Percentiles rank a stretch among this genome's conserved stretches.
phyloP scores from a whole-genome alignment of 2,888 invertebrate species.

The Fissipunctia ypsillon region DNA sequence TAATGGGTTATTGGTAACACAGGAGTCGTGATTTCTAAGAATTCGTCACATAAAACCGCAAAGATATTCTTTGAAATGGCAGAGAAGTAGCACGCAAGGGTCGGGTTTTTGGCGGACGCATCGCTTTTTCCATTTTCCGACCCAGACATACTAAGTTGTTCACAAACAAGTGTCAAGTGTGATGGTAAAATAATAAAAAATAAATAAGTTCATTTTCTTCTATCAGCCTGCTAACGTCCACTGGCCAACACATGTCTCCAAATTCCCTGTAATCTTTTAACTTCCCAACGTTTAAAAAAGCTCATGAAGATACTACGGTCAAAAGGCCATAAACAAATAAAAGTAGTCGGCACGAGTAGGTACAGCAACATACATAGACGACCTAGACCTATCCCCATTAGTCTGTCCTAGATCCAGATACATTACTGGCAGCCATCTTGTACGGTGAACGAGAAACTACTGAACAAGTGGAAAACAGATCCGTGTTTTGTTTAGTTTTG shows the following conservation, averaged over 20 bases:
- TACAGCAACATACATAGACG: neutral
- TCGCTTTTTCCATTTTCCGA: neutral
- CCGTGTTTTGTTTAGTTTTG: constrained; percentile 51
- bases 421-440: constrained; percentile 54
- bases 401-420: constrained; percentile 45
- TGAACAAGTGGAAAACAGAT: constrained; percentile 30
- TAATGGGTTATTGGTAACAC: neutral
- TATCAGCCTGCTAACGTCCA: neutral
- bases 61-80: neutral
- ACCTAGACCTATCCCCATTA: constrained; percentile 55
- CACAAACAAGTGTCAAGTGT: neutral
- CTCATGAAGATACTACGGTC: neutral
- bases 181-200: neutral
- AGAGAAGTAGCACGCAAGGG: neutral
- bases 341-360: neutral
- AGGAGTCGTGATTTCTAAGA: neutral
- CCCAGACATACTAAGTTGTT: neutral
- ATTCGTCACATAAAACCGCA: neutral
- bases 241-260: neutral
- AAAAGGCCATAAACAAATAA: constrained; percentile 30
- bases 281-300: neutral
- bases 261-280: neutral
- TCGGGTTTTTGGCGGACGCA: neutral
- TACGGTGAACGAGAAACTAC: constrained; percentile 51
- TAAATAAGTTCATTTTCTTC: neutral